Conservation (phyloP, 2,888 invertebrate species). For the Andrena camellia region DNA sequence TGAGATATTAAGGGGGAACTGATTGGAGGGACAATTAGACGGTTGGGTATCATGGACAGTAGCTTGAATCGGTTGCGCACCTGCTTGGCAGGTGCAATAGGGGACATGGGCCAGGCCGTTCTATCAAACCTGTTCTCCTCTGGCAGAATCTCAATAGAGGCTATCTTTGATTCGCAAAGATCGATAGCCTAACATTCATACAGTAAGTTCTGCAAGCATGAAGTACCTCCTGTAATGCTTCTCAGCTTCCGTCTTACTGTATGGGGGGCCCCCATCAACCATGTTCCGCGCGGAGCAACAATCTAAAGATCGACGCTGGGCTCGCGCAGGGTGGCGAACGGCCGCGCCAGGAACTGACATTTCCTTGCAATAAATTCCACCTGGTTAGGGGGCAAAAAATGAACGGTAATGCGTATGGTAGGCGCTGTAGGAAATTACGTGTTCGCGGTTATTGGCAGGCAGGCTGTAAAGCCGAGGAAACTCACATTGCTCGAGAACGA, state of each 20-base stretch:
- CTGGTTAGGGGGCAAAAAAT: slow-evolving; percentile 72
- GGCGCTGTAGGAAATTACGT: slow-evolving; percentile 81
- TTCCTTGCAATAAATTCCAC: slow-evolving; percentile 78
- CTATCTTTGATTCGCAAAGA: slow-evolving; percentile 34
- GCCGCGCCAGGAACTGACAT: slow-evolving; percentile 68
- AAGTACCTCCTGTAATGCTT: background rate
- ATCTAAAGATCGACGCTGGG: slow-evolving; percentile 44
- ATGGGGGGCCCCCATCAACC: background rate
- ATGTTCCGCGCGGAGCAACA: slow-evolving; percentile 18
- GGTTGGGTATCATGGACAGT: slow-evolving; percentile 68
- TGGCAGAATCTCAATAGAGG: slow-evolving; percentile 49
- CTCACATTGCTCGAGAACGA: slow-evolving; percentile 47
- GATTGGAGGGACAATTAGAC: slow-evolving; percentile 63
- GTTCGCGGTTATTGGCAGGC: slow-evolving; percentile 82
- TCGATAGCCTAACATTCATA: background rate
- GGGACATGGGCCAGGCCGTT: slow-evolving; percentile 42
- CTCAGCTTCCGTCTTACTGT: slow-evolving; percentile 6
- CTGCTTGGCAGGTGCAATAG: slow-evolving; percentile 71
- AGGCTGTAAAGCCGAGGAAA: slow-evolving; percentile 76
- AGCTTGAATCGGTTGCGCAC: slow-evolving; percentile 58
- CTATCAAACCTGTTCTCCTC: slow-evolving; percentile 65
- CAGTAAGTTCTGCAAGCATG: background rate
- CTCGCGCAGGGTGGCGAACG: slow-evolving; percentile 52
- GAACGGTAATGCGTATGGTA: slow-evolving; percentile 72
- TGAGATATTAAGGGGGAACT: no score